Conservation (phyloP, 2,113 vertebrate species). For the Pao palembangensis region DNA sequence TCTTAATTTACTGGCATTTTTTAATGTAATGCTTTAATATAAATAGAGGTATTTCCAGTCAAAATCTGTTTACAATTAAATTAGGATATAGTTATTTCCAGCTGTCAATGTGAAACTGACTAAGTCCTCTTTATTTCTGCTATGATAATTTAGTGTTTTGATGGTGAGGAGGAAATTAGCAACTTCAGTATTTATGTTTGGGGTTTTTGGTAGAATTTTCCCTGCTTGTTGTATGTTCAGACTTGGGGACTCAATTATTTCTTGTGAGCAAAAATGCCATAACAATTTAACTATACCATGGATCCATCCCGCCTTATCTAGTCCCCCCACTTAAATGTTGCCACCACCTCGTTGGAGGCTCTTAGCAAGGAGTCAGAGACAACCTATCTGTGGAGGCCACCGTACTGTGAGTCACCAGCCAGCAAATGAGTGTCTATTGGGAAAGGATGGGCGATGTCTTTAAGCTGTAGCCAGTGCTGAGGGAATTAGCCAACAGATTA, state of each 20-base stretch:
- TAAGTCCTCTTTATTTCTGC: conserved; percentile 1
- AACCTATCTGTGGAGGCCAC: conserved; percentile 69
- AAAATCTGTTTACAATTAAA: neutral
- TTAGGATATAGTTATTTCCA: neutral
- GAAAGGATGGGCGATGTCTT: conserved; percentile 73
- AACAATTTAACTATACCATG: conserved; percentile 58
- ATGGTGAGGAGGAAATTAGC: conserved; percentile 15
- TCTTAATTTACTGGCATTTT: neutral
- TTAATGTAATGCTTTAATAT: neutral
- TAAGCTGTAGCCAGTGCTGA: conserved; percentile 75
- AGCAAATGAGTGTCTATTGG: conserved; percentile 69
- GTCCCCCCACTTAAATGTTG: conserved; percentile 62
- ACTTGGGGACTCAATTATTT: conserved; percentile 44
- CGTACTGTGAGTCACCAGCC: conserved; percentile 75
- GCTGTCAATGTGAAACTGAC: neutral
- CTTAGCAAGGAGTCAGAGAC: conserved; percentile 60
- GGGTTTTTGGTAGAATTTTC: conserved; percentile 23
- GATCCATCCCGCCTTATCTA: conserved; percentile 66
- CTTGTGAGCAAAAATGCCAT: conserved; percentile 60
- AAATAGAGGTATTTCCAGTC: neutral
- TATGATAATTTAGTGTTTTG: conserved; percentile 13
- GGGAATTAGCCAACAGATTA: conserved; percentile 81
- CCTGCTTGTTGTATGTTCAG: conserved; percentile 53
- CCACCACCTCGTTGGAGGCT: conserved; percentile 60
- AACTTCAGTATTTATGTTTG: conserved; percentile 25